Evolutionary conservation across 2,797 vertebrate genomes (phyloP), one percentile per base, ranked within the genome.

Genomic region (Neomorphus geoffroyi): DNA sequence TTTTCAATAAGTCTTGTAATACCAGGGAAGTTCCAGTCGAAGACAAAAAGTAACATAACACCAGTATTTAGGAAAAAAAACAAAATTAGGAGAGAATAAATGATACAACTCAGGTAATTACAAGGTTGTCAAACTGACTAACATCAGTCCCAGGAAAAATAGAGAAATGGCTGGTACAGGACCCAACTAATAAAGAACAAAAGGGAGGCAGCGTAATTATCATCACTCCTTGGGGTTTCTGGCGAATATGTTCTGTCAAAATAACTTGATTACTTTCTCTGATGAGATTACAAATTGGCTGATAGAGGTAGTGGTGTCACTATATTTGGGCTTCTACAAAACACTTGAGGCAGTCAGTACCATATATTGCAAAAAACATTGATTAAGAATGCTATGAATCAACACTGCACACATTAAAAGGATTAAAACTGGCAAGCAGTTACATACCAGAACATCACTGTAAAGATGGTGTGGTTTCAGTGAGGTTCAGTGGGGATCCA

Each of bases 301-400:
- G 67, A 87, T 67, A 89, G 74, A 93, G 37, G 64, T 67, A 73
- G 77, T 54, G 19, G 33, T 50, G 50, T 64, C 50, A 7, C 88
- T 94, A 87, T 94, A 94, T 93, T 95, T 89, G 94, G 92, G n/a
- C 53, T 94, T 78, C 90, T 67, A 65, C 50, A 46, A 46, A 86
- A 43, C 5, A 10, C 62, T 65, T 79, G 56, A 56, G 26, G 26
- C 33, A 72, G 45, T 66, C 71, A 89, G 37, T 73, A 71, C 92
- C 80, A 91, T 93, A 82, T 94, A 95, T 53, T 94, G 93, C 86
- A 87, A 71, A 93, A 88, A 81, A n/a, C 0, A 0, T 33, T 57
- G 66, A 50, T 67, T 60, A 60, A 81, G 53, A 86, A 71, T 67
- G 60, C 39, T 71, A 3, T 78, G 71, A 85, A 89, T 77, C 88